These are phyloP conservation scores for Drosophila subsilvestris DNA, from an alignment of 2,888 invertebrate species.

Conservation along the genomic window DNA sequence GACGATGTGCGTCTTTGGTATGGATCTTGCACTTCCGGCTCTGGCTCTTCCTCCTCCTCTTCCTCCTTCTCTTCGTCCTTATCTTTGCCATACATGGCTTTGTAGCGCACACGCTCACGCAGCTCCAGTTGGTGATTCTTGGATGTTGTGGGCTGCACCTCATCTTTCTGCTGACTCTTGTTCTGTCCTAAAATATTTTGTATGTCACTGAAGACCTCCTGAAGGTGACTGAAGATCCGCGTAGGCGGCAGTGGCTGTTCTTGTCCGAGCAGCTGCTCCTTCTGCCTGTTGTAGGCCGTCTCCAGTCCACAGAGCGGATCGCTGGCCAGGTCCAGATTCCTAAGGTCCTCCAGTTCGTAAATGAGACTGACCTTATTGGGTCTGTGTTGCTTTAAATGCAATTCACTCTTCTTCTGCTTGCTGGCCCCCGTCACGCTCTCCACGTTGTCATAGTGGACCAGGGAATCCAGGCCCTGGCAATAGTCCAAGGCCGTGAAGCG, in stretches of 20 bases:
- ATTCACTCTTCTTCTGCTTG: constrained; percentile 2
- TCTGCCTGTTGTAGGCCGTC: constrained; percentile 76
- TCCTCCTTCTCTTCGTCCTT: not conserved
- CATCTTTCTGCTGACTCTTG: not conserved
- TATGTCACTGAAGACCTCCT: constrained; percentile 51
- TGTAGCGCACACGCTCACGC: constrained; percentile 45
- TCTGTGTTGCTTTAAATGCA: constrained; percentile 44
- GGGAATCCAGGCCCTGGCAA: constrained; percentile 69
- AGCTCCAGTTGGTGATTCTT: constrained; percentile 38
- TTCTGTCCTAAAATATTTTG: constrained; percentile 40
- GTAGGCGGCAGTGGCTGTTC: constrained; percentile 57
- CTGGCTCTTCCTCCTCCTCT: not conserved
- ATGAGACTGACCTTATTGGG: constrained; percentile 25
- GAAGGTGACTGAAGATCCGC: constrained; percentile 65
- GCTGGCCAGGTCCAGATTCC: constrained; percentile 41
- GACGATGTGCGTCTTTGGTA: constrained; percentile 69
- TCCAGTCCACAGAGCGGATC: constrained; percentile 68
- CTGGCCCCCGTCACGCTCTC: constrained; percentile 39
- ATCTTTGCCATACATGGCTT: constrained; percentile 57
- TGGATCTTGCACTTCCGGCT: constrained; percentile 9
- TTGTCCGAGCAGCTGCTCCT: constrained; percentile 50
- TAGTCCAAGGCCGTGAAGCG: constrained; percentile 73
- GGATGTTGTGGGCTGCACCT: constrained; percentile 23
- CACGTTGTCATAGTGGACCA: constrained; percentile 73
- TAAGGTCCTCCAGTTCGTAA: constrained; percentile 60